Base-by-base conservation (phyloP, 2,113 vertebrate genomes). In the Corydoras maculifer region DNA sequence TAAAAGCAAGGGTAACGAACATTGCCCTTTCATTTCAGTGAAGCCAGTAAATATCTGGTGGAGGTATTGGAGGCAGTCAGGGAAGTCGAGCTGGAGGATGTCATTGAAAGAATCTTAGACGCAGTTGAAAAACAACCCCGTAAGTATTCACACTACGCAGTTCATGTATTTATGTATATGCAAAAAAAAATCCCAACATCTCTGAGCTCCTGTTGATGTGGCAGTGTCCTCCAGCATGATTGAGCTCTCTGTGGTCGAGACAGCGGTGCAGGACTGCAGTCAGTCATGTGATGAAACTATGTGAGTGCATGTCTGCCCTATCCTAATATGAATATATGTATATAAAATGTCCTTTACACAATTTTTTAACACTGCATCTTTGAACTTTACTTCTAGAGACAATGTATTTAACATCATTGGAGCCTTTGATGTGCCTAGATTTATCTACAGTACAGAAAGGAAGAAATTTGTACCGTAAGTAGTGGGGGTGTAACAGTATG, bases 401-500 rank as follows among this genome's bases (percentile, higher is more conserved):
- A 93, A 93, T 70, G 87, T 95, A 77, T 97, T 98, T 86, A 99
- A 93, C 88, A 92, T 99, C 68, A 97, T 99, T 67, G 94, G 94
- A 86, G 96, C 96, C 51, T 99, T 94, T 43, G 93, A 98, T 72
- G 85, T 94, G n/a, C 97, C 96, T 57, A 88, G 91, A 80, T 98
- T 89, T 54, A 86, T 98, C 79, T 98, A 97, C 83, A 98, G 85
- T 77, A 82, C 88, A 66, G 95, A 98, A 85, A 91, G 92, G 55
- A 99, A 98, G 87, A 99, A 97, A 73, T 99, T 99, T 81, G 77
- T 98, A 2, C 95, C 93, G 96, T 98, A 87, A 95, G 96, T 60
- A 48, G 18, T 25, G 18, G 18, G 18, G 18, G 18, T 25, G 18
- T 25, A 25, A 25, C 18, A 25, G 18, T 25, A 25, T 25, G 18